Base-by-base conservation (phyloP, 2,888 invertebrate genomes). In the Pherbina coryleti region DNA sequence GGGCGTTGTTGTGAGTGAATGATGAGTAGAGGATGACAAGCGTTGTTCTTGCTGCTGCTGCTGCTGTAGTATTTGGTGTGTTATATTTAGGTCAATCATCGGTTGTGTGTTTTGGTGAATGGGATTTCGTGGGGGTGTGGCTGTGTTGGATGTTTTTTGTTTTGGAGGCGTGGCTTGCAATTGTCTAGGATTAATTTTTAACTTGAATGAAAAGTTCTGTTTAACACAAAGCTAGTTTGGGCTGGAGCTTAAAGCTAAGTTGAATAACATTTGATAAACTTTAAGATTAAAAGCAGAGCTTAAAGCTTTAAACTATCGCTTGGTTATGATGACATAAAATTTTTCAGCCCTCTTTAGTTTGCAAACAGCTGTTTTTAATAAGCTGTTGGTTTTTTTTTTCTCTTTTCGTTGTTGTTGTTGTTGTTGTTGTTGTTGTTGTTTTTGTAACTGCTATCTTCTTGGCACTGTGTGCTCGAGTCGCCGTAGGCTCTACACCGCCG, bases 1-100 rank as follows among this genome's bases (percentile, higher is more conserved):
- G 25, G 82, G 83, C 81, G 82, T 80, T 19, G 83, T 78, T 1
- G 80, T 82, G 3, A 79, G 71, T 28, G n/a, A 67, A 14, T 17
- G 5, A 37, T 67, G 34, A 7, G 34, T n/a, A 34, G 69, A 22
- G 44, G 67, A 60, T 34, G 67, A 17, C 14, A 57, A 28, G 25
- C 34, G 66, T 57, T 75, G 55, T 78, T 72, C 76, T 76, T 79
- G 75, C 37, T 71, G 78, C 66, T 81, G 66, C 28, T 76, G 73
- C 72, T 79, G 64, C 9, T 62, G 69, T 66, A 67, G 79, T 37
- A 79, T 25, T 66, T 79, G 60, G 49, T 62, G 79, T 80, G 79
- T 77, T 37, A 37, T 62, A 71, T 67, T 81, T 28, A 71, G 37
- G 70, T 79, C 79, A 77, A 80, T 72, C 79, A 79, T 82, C 78